Conservation (phyloP, 1,140 invertebrate genomes). For the Augochlora pura region DNA sequence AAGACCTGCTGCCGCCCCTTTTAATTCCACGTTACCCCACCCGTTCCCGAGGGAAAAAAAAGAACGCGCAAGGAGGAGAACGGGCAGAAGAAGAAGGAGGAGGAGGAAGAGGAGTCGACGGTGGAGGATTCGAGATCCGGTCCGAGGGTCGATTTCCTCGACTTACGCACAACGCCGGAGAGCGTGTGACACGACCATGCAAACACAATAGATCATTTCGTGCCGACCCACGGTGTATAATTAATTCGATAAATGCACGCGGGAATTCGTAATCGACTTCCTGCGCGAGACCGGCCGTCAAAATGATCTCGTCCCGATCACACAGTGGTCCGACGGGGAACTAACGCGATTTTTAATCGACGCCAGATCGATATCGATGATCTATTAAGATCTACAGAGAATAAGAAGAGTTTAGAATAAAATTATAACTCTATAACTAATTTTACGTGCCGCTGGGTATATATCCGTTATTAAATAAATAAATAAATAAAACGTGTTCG, state of each 20-base stretch:
- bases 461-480: no score
- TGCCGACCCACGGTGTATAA: conserved; percentile 20
- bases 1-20: conserved; percentile 42
- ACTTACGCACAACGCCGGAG: conserved; percentile 55
- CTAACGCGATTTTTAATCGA: no score
- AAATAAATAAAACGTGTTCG: no score
- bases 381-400: no score
- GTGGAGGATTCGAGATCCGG: conserved; percentile 50
- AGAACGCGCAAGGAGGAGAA: neutral
- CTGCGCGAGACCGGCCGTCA: neutral
- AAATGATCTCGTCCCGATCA: no score
- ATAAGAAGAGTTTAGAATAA: no score
- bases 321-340: no score
- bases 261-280: conserved; percentile 23
- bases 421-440: no score
- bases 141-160: conserved; percentile 58
- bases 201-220: conserved; percentile 61
- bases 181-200: conserved; percentile 58
- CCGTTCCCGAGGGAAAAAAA: conserved; percentile 19
- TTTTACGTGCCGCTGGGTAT: no score
- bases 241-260: conserved; percentile 45
- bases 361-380: no score
- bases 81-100: no score
- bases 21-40: conserved; percentile 61
- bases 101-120: no score